Evolutionary conservation across 2,888 invertebrate species (phyloP).

Genomic region (Bursaphelenchus okinawaensis): DNA sequence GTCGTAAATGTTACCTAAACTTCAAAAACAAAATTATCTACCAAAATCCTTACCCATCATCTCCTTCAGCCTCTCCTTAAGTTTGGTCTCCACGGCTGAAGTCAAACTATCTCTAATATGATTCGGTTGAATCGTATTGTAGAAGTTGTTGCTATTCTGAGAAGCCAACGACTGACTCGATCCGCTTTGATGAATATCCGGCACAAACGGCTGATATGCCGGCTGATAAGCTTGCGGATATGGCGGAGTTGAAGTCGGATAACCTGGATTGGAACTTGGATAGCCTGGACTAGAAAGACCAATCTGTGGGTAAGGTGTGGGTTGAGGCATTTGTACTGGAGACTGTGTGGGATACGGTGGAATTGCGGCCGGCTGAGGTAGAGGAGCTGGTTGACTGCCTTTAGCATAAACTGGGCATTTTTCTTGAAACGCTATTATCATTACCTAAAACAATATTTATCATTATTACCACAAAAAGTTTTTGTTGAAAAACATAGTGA

Average conservation of each 20-base stretch:
- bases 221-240: slow-evolving; percentile 53
- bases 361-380: slow-evolving; percentile 53
- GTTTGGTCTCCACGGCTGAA: slow-evolving; percentile 89
- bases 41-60: slow-evolving; percentile 72
- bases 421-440: slow-evolving; percentile 87
- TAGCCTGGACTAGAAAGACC: not conserved
- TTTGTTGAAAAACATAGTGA: too few species aligned
- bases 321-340: slow-evolving; percentile 19
- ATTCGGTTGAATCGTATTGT: slow-evolving; percentile 84
- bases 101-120: slow-evolving; percentile 86
- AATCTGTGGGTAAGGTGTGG: slow-evolving; percentile 54
- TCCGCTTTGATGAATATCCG: slow-evolving; percentile 34
- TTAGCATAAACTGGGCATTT: slow-evolving; percentile 75
- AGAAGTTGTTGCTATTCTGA: slow-evolving; percentile 20
- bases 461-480: too few species aligned
- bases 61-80: slow-evolving; percentile 78
- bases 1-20: too few species aligned
- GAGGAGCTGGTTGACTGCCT: slow-evolving; percentile 15
- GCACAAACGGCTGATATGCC: slow-evolving; percentile 58
- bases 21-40: not conserved
- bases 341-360: slow-evolving; percentile 36
- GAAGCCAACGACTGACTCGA: slow-evolving; percentile 63
- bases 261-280: not conserved
- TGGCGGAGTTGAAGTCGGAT: slow-evolving; percentile 15
- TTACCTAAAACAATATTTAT: slow-evolving; percentile 62